These are phyloP conservation scores for Eulemur mongoz DNA, from an alignment of 2,797 vertebrate genomes.

Conservation along the genomic window DNA sequence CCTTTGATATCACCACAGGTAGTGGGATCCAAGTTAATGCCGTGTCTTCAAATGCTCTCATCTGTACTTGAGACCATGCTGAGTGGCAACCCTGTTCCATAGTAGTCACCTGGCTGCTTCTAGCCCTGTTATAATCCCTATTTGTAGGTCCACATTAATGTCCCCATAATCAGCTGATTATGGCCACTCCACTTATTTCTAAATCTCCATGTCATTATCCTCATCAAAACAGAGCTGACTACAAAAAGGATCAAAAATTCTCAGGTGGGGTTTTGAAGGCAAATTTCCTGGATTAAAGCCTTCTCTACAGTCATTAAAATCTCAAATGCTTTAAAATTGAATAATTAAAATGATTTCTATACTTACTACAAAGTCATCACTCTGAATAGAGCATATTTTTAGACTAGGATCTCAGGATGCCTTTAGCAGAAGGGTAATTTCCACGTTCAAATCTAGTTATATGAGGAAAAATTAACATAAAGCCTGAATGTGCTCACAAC, in stretches of 20 bases:
- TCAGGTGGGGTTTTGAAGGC: constrained; percentile 13
- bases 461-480: constrained; percentile 22
- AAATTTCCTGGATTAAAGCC: constrained; percentile 44
- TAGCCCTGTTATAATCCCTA: not conserved
- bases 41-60: not conserved
- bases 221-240: not conserved
- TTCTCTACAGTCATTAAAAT: constrained; percentile 31
- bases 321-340: constrained; percentile 30
- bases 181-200: not conserved
- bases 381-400: constrained; percentile 26
- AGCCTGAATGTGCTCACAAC: not conserved
- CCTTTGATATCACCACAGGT: not conserved
- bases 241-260: not conserved
- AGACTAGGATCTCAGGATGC: not conserved
- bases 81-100: not conserved
- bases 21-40: not conserved
- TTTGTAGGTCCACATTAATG: not conserved
- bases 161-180: not conserved
- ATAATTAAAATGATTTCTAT: constrained; percentile 43
- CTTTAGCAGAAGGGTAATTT: constrained; percentile 31
- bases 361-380: not conserved
- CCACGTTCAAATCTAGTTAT: constrained; percentile 7
- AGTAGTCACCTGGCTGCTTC: not conserved
- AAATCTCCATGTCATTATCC: not conserved
- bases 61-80: not conserved